phyloP scores from a whole-genome alignment of 2,113 vertebrate genomes.

The Regulus satrapa region DNA sequence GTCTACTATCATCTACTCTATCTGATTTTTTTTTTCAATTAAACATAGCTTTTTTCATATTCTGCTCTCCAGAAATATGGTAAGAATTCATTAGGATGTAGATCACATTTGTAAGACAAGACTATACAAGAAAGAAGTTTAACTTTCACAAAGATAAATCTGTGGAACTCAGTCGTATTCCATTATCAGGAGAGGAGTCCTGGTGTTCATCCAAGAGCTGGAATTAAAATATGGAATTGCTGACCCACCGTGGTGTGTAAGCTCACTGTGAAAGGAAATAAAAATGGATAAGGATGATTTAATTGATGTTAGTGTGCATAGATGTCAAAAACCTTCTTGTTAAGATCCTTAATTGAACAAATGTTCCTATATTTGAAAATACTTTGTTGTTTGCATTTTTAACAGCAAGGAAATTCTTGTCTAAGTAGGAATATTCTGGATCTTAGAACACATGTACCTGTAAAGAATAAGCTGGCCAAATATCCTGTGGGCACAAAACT shows the following conservation, averaged over 20 bases:
- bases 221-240: not conserved
- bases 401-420: not conserved
- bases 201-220: not conserved
- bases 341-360: not conserved
- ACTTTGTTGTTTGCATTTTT: not conserved
- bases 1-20: not conserved
- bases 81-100: not conserved
- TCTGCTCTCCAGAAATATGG: not conserved
- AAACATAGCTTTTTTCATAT: not conserved
- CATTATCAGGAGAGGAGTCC: not conserved
- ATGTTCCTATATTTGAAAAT: not conserved
- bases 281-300: not conserved
- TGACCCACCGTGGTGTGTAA: not conserved
- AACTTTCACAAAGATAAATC: not conserved
- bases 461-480: not conserved
- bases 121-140: not conserved
- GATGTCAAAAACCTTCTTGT: not conserved
- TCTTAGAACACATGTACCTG: not conserved
- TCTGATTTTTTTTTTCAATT: not conserved
- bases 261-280: not conserved
- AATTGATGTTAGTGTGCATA: not conserved
- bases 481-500: not conserved
- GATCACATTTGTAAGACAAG: not conserved
- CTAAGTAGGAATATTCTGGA: not conserved
- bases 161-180: not conserved